Evolutionary conservation across 2,113 vertebrate species (phyloP).

Genomic region (Nycticorax nycticorax): DNA sequence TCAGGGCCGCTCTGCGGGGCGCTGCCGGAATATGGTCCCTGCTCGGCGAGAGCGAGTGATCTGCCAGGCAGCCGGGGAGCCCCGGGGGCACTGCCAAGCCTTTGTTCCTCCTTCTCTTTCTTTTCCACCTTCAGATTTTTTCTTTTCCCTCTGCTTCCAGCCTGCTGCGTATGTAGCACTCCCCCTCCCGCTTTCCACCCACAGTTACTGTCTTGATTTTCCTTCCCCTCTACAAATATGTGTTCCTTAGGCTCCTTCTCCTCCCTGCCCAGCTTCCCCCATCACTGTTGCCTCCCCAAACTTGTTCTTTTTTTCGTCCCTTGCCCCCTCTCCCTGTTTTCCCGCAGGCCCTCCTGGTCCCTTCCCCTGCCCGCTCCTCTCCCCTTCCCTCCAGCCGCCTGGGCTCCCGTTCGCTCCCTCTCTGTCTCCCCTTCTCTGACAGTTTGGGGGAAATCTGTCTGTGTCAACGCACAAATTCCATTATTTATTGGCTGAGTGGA

Average conservation of each 20-base stretch:
- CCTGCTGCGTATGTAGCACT: background rate
- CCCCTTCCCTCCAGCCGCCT: background rate
- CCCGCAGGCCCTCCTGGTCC: background rate
- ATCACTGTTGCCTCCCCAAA: background rate
- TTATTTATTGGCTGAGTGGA: slow-evolving; percentile 60
- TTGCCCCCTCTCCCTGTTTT: background rate
- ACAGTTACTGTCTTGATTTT: slow-evolving; percentile 47
- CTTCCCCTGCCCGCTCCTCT: slow-evolving; percentile 2
- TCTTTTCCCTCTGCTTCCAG: background rate
- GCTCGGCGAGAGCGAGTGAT: background rate
- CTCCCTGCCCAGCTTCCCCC: slow-evolving; percentile 15
- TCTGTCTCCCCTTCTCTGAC: slow-evolving; percentile 39
- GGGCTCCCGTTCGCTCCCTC: background rate
- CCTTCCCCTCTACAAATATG: slow-evolving; percentile 19
- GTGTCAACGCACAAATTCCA: slow-evolving; percentile 49
- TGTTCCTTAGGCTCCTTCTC: slow-evolving; percentile 24
- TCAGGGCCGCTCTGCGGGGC: background rate
- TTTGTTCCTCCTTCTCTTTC: slow-evolving; percentile 63
- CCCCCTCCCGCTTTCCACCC: background rate
- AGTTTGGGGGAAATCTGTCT: slow-evolving; percentile 70
- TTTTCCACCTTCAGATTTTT: slow-evolving; percentile 58
- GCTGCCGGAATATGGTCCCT: background rate
- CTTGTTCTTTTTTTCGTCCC: background rate
- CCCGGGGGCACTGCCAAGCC: slow-evolving; percentile 38
- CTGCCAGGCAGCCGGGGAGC: slow-evolving; percentile 1